Evolutionary conservation across 2,797 vertebrate genomes (phyloP).

Genomic region (Amazona finschi): DNA sequence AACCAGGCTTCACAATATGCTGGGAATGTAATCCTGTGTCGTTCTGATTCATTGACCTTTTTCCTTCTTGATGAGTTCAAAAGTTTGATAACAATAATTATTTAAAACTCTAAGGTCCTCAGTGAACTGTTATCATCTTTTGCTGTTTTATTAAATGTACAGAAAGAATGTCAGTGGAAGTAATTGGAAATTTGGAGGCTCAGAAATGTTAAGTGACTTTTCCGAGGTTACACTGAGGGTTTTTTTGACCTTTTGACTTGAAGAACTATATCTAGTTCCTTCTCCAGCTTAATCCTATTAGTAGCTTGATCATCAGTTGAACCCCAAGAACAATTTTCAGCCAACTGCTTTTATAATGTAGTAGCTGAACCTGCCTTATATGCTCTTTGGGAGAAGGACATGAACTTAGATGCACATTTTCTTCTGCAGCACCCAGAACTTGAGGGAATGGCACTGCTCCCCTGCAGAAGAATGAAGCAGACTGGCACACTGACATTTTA

Average conservation of each 20-base stretch:
- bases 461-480: neutral
- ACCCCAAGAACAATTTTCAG: neutral
- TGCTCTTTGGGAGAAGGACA: neutral
- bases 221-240: neutral
- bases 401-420: neutral
- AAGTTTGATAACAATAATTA: neutral
- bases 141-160: neutral
- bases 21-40: neutral
- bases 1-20: neutral
- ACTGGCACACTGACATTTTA: neutral
- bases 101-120: neutral
- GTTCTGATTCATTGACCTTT: neutral
- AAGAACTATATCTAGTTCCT: neutral
- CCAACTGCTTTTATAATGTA: neutral
- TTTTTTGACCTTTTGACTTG: neutral
- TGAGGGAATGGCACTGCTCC: neutral
- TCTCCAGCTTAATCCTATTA: neutral
- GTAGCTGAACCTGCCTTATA: neutral
- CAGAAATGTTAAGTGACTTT: neutral
- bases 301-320: neutral
- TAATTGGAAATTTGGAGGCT: slow-evolving; percentile 10
- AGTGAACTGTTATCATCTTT: neutral
- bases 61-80: neutral
- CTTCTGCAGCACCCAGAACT: neutral
- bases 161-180: neutral